Conservation (phyloP, 2,888 invertebrate species). For the Crepidodera aurea region DNA sequence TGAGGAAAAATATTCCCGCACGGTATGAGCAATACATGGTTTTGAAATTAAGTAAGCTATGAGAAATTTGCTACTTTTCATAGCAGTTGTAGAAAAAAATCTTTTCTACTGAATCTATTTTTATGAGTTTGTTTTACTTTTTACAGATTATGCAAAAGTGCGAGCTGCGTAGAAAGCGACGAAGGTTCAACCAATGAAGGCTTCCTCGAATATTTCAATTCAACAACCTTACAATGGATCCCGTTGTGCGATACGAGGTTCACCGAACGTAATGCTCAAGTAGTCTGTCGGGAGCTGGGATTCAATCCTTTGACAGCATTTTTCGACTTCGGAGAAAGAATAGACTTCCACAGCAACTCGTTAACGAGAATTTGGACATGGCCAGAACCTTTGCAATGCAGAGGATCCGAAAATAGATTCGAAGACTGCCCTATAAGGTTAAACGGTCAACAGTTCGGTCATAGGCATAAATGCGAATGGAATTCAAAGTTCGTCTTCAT, state of each 20-base stretch:
- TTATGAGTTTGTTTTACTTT: background rate
- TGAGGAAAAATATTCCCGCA: too few relatives aligned
- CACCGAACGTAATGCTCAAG: constrained; percentile 95
- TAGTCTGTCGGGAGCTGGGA: constrained; percentile 93
- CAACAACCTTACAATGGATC: constrained; percentile 95
- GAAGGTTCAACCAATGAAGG: constrained; percentile 74
- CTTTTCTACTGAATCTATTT: too few relatives aligned
- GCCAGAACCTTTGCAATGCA: constrained; percentile 91
- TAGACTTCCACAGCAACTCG: constrained; percentile 90
- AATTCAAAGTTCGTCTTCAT: constrained; percentile 92
- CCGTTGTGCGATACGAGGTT: constrained; percentile 96
- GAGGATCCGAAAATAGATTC: constrained; percentile 77
- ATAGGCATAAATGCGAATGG: constrained; percentile 87
- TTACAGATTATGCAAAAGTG: constrained; percentile 73
- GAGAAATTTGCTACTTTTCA: too few relatives aligned
- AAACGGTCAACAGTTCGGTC: constrained; percentile 89
- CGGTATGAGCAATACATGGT: too few relatives aligned
- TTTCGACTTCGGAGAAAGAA: constrained; percentile 83
- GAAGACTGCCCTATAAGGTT: constrained; percentile 88
- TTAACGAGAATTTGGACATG: constrained; percentile 90
- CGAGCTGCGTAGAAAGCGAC: constrained; percentile 71
- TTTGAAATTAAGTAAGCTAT: too few relatives aligned
- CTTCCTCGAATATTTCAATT: constrained; percentile 94
- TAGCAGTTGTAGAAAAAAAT: too few relatives aligned
- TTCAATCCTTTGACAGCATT: constrained; percentile 88